These are phyloP conservation scores for Reticulitermes lucifugus DNA, from an alignment of 2,888 invertebrate species.

Conservation along the genomic window DNA sequence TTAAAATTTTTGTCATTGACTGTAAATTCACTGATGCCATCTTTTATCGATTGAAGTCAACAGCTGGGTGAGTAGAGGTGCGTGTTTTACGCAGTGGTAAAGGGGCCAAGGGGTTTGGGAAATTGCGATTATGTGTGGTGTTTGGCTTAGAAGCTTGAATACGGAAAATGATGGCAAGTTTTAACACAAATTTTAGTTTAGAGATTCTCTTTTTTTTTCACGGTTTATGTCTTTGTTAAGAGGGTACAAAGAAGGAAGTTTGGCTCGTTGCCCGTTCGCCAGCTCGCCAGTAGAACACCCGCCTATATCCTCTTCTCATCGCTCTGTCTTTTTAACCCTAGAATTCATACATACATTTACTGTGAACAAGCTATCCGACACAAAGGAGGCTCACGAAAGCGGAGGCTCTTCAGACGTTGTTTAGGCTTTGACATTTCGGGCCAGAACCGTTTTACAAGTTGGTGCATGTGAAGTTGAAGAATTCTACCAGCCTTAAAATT, in stretches of 20 bases:
- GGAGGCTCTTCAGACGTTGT: no score
- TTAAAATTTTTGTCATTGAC: no score
- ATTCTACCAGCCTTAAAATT: no score
- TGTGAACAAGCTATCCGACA: background rate
- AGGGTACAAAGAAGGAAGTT: background rate
- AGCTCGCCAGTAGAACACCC: background rate
- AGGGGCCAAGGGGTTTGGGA: background rate
- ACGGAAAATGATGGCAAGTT: background rate
- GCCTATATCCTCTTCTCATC: background rate
- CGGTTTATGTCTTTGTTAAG: background rate
- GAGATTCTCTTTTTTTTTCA: background rate
- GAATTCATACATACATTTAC: background rate
- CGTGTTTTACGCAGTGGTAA: background rate
- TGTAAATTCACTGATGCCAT: no score
- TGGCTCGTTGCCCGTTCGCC: slow-evolving; percentile 7
- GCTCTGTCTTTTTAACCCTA: background rate
- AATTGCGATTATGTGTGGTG: background rate
- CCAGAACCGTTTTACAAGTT: no score
- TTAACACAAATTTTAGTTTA: background rate
- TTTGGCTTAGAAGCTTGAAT: background rate
- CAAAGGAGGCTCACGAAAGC: no score
- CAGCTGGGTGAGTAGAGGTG: no score
- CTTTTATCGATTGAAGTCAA: no score
- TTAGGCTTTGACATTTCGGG: no score
- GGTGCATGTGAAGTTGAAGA: no score